These are phyloP conservation scores for Tauraco erythrolophus DNA, from an alignment of 2,113 vertebrate genomes.

Conservation along the genomic window DNA sequence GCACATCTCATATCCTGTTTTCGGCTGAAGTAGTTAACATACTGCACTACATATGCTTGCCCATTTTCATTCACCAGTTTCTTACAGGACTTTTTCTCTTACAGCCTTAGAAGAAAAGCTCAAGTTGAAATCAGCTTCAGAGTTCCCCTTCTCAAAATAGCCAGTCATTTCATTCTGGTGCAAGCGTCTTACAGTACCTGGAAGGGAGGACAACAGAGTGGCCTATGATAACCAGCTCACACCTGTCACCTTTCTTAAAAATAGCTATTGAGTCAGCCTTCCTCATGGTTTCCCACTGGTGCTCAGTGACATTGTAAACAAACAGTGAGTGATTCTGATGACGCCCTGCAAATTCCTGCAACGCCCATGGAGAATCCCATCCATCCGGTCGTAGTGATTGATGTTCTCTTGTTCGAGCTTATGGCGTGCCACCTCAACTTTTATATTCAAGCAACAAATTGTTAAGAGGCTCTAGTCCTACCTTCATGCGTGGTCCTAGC, in stretches of 20 bases:
- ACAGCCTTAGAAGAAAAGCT: neutral
- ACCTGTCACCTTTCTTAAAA: constrained; percentile 57
- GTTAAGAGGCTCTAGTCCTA: neutral
- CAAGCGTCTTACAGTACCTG: constrained; percentile 2
- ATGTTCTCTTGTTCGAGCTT: neutral
- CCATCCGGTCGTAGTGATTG: neutral
- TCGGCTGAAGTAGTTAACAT: neutral
- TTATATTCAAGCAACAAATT: neutral
- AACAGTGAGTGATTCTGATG: constrained; percentile 19
- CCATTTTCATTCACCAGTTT: neutral
- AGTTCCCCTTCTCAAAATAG: constrained; percentile 21
- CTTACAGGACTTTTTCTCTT: neutral
- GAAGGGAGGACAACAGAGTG: neutral
- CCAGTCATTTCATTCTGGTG: constrained; percentile 1
- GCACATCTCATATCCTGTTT: neutral
- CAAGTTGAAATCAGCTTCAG: neutral
- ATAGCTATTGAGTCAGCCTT: constrained; percentile 33
- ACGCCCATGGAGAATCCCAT: neutral
- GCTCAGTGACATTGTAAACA: constrained; percentile 52
- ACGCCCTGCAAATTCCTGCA: neutral
- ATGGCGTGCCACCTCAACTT: neutral
- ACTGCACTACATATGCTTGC: neutral
- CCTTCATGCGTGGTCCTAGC: fast-evolving
- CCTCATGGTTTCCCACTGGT: constrained; percentile 26
- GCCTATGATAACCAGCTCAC: constrained; percentile 21